These are phyloP conservation scores for Agrotis clavis DNA, from an alignment of 2,888 invertebrate species.

Conservation along the genomic window DNA sequence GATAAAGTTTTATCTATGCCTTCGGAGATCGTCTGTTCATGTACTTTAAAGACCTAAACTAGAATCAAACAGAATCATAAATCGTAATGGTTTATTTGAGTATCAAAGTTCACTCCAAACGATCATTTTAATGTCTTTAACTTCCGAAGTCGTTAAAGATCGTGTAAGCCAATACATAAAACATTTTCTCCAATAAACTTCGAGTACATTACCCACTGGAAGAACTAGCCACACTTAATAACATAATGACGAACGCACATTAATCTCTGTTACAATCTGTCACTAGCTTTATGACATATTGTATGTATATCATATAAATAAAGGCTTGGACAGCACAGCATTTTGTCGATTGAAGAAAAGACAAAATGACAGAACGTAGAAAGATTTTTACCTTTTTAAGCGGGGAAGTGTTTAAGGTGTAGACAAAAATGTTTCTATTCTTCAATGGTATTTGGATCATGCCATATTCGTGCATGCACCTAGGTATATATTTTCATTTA, in stretches of 20 bases:
- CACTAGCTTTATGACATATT: slow-evolving; percentile 51
- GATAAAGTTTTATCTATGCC: too few relatives aligned
- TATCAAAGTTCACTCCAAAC: neutral
- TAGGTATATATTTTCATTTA: too few relatives aligned
- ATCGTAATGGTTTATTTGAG: neutral
- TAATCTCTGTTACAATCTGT: slow-evolving; percentile 42
- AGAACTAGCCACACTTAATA: slow-evolving; percentile 21
- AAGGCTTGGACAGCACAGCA: slow-evolving; percentile 21
- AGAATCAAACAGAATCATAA: neutral
- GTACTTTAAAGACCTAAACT: neutral
- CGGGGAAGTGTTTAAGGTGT: too few relatives aligned
- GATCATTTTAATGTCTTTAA: neutral
- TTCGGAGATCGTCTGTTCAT: too few relatives aligned
- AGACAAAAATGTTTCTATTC: too few relatives aligned
- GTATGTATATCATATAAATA: slow-evolving; percentile 35
- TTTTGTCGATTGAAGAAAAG: too few relatives aligned
- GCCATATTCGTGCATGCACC: too few relatives aligned
- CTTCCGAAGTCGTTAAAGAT: neutral
- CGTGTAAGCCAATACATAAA: slow-evolving; percentile 6
- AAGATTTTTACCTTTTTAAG: too few relatives aligned
- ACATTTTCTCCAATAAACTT: slow-evolving; percentile 7
- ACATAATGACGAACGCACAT: slow-evolving; percentile 17
- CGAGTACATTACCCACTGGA: neutral
- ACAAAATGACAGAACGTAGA: too few relatives aligned
- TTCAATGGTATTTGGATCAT: too few relatives aligned